Evolutionary conservation across 2,888 invertebrate species (phyloP).

Genomic region (Hipparchia sbordonii): DNA sequence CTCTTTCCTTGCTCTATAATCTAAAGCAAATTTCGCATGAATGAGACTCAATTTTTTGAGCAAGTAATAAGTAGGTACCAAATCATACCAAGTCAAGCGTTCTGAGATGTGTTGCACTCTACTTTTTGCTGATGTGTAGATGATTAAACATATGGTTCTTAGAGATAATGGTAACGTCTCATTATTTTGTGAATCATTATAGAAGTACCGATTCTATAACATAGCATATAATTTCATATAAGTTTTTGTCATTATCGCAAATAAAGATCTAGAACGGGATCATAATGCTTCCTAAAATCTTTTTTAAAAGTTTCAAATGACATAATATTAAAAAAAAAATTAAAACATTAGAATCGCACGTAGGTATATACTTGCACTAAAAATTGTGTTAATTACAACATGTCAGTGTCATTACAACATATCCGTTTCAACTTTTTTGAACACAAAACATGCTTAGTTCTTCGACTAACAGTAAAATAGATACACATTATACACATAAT

Average conservation of each 20-base stretch:
- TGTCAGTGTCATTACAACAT: slow-evolving; percentile 1
- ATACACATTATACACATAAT: neutral
- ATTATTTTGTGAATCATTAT: slow-evolving; percentile 16
- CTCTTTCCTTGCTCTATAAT: slow-evolving; percentile 64
- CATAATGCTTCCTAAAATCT: too few species aligned
- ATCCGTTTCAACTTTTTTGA: slow-evolving; percentile 1
- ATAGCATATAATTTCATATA: neutral
- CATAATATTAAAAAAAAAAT: too few species aligned
- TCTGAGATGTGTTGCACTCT: slow-evolving; percentile 36
- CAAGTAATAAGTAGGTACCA: slow-evolving; percentile 49
- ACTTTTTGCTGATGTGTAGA: slow-evolving; percentile 35
- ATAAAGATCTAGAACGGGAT: neutral
- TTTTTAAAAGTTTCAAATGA: too few species aligned
- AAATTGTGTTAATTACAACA: slow-evolving; percentile 2
- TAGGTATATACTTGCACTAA: neutral
- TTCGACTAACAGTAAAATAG: neutral
- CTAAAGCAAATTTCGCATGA: slow-evolving; percentile 62
- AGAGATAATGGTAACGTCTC: slow-evolving; percentile 19
- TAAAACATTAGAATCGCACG: neutral
- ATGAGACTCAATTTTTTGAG: slow-evolving; percentile 58
- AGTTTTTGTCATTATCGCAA: neutral
- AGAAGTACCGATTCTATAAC: neutral
- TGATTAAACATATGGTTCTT: slow-evolving; percentile 33
- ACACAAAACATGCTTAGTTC: neutral
- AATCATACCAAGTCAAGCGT: slow-evolving; percentile 49